Percentiles rank a stretch among this genome's conserved stretches.
Conservation (phyloP, 2,797 vertebrate genomes). For the Onychomys leucogaster region DNA sequence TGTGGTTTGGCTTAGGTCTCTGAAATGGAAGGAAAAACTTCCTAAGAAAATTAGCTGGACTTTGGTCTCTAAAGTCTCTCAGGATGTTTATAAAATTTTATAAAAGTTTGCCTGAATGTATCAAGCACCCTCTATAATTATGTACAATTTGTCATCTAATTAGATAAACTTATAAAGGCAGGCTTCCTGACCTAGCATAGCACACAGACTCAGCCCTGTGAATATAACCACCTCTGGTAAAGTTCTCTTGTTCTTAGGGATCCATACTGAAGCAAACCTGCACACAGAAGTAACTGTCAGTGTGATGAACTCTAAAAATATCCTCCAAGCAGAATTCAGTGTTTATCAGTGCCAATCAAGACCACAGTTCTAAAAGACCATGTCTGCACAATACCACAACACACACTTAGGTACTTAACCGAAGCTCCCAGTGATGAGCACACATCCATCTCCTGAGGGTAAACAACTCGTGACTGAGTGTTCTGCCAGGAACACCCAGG, state of each 20-base stretch:
- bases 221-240: neutral
- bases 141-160: neutral
- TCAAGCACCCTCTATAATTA: conserved; percentile 24
- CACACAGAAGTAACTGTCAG: neutral
- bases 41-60: conserved; percentile 24
- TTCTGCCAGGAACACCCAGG: conserved; percentile 48
- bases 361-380: conserved; percentile 30
- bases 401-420: conserved; percentile 67
- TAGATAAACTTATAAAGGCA: neutral
- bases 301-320: neutral
- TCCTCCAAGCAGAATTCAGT: conserved; percentile 25
- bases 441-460: conserved; percentile 65
- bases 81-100: conserved; percentile 23
- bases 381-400: conserved; percentile 68
- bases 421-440: conserved; percentile 72
- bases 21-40: conserved; percentile 21
- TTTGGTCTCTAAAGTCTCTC: neutral
- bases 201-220: neutral
- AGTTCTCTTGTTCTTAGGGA: neutral
- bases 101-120: neutral
- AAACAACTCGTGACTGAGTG: conserved; percentile 60
- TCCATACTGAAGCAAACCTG: neutral
- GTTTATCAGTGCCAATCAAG: conserved; percentile 39
- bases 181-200: neutral
- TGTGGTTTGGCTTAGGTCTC: neutral